Percentiles rank a stretch among this genome's conserved stretches.
Evolutionary conservation across 2,113 vertebrate genomes (phyloP).

Genomic region (Apistogramma diplotaenia): DNA sequence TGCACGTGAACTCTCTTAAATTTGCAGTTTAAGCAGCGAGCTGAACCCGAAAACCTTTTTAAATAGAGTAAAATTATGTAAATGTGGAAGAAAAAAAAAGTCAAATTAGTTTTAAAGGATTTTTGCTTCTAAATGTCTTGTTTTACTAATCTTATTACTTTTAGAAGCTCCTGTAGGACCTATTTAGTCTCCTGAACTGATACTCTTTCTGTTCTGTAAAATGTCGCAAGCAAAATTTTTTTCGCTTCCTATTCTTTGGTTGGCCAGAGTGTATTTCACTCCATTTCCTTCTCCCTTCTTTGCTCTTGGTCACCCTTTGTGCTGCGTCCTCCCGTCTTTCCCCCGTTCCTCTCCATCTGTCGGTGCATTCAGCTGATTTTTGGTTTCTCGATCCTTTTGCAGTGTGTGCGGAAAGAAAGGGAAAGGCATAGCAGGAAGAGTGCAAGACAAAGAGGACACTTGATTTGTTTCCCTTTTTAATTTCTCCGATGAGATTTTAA

Average conservation of each 20-base stretch:
- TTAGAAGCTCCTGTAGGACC: no score
- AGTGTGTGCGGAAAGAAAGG: neutral
- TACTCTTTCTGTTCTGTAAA: no score
- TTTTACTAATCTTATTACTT: no score
- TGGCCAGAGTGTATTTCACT: neutral
- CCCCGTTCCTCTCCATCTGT: neutral
- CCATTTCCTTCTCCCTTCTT: neutral
- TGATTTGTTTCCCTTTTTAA: constrained; percentile 2
- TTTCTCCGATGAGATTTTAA: neutral
- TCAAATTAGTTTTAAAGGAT: no score
- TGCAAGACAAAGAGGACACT: neutral
- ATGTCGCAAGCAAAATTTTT: neutral
- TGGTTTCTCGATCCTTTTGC: neutral
- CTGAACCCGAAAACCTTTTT: no score
- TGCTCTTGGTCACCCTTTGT: neutral
- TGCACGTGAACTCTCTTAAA: neutral
- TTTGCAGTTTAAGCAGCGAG: no score
- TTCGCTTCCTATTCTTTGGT: neutral
- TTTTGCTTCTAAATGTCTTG: no score
- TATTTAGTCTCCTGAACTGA: no score
- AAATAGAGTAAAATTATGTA: no score
- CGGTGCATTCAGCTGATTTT: neutral
- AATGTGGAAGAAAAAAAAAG: no score
- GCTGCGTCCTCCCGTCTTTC: neutral
- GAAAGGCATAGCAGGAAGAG: neutral